Evolutionary conservation across 2,797 vertebrate genomes (phyloP).

Genomic region (Cephalopachus bancanus): DNA sequence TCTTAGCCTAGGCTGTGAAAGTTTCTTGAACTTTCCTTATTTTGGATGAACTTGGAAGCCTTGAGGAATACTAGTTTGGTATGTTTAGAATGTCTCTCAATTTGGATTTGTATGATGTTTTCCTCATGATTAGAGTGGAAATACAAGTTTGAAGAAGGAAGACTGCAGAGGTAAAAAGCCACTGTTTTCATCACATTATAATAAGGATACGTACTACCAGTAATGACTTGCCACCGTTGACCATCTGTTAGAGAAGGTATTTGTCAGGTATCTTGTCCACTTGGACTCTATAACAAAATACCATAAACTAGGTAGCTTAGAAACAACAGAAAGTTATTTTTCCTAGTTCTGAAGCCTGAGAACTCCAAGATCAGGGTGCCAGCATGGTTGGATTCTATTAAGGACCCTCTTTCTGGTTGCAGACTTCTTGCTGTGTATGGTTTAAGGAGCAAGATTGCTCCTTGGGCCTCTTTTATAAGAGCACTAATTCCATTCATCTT

Average conservation of each 20-base stretch:
- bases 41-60: background rate
- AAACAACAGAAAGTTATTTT: background rate
- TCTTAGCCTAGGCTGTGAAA: background rate
- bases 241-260: background rate
- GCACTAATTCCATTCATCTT: background rate
- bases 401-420: background rate
- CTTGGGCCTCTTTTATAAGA: background rate
- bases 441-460: background rate
- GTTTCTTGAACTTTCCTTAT: background rate
- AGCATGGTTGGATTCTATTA: background rate
- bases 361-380: background rate
- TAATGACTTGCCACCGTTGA: too few species aligned
- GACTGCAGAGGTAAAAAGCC: background rate
- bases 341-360: background rate
- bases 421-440: background rate
- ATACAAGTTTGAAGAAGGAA: background rate
- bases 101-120: background rate
- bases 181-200: background rate
- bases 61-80: background rate
- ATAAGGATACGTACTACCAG: background rate
- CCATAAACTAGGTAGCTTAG: too few species aligned
- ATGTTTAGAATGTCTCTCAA: background rate
- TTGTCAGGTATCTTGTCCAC: accelerated
- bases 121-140: background rate
- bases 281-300: background rate